Conservation (phyloP, 2,113 vertebrate species). For the Arizona elegans region DNA sequence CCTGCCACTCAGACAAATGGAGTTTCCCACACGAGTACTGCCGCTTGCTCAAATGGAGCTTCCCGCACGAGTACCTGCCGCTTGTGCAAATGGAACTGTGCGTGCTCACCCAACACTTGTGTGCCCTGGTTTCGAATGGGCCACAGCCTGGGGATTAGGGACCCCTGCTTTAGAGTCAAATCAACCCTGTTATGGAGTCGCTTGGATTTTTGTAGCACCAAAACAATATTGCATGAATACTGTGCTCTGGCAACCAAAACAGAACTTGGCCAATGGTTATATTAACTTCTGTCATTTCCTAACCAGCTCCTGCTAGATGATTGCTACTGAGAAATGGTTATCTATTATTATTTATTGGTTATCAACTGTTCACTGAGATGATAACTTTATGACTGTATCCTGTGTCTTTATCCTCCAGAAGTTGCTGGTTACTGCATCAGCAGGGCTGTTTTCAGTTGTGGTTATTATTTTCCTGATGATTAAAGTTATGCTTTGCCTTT, state of each 20-base stretch:
- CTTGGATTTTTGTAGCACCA: background rate
- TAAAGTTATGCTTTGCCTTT: background rate
- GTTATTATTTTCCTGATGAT: background rate
- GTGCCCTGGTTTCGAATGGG: background rate
- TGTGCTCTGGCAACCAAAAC: background rate
- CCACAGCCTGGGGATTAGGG: background rate
- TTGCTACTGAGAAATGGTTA: background rate
- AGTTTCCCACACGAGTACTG: background rate
- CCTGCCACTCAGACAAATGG: background rate
- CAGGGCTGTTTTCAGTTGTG: background rate
- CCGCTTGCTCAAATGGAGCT: background rate
- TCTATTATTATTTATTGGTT: background rate
- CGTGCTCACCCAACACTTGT: background rate
- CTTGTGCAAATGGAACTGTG: background rate
- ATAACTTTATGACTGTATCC: background rate
- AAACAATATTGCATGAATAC: background rate
- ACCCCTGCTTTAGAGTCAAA: background rate
- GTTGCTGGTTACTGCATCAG: background rate
- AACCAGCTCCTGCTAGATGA: background rate
- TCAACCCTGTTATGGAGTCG: background rate
- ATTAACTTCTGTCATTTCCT: background rate
- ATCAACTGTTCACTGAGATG: too few relatives aligned
- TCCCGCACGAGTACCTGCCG: background rate
- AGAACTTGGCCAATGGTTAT: background rate
- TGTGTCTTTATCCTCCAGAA: background rate